These are phyloP conservation scores for Alcedo atthis DNA, from an alignment of 2,797 vertebrate species.

Conservation along the genomic window DNA sequence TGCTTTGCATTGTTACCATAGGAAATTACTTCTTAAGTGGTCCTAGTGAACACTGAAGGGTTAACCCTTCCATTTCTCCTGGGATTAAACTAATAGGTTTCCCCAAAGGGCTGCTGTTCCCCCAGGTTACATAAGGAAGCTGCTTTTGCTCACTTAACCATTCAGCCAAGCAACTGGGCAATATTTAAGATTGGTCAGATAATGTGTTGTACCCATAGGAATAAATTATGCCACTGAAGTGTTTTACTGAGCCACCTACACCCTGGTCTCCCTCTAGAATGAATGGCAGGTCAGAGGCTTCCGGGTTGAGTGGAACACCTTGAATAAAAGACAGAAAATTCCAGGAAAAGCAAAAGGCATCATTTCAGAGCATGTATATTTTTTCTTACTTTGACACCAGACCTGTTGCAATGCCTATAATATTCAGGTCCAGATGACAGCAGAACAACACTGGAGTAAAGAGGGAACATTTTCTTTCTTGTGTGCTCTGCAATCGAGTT, in stretches of 20 bases:
- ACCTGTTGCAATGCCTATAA: neutral
- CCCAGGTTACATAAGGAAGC: neutral
- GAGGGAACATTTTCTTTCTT: neutral
- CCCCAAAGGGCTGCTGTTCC: neutral
- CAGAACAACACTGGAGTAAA: neutral
- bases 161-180: neutral
- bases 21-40: slow-evolving; percentile 4
- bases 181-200: neutral
- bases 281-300: neutral
- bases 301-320: neutral
- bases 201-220: accelerated
- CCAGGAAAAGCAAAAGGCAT: neutral
- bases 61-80: neutral
- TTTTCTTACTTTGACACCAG: neutral
- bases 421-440: neutral
- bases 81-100: neutral
- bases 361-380: neutral
- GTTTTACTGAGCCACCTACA: neutral
- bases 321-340: neutral
- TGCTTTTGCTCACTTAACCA: neutral
- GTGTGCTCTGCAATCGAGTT: accelerated
- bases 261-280: neutral
- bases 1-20: neutral
- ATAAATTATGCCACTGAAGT: neutral
- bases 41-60: neutral